These are phyloP conservation scores for Pseudochaenichthys georgianus DNA, from an alignment of 2,797 vertebrate species.

Conservation along the genomic window DNA sequence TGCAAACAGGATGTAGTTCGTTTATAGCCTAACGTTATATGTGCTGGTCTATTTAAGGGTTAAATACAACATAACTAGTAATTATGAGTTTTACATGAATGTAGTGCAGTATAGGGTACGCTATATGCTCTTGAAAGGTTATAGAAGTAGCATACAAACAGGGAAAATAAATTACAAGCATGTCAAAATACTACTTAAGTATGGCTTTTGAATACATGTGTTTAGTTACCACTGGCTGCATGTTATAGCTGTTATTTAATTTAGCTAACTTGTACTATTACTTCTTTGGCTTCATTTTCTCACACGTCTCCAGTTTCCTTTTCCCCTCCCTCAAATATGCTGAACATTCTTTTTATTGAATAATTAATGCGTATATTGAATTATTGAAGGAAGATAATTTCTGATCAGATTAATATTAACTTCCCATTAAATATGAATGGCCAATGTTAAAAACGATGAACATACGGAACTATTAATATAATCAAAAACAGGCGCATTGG, in stretches of 20 bases:
- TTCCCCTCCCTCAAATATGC: constrained; percentile 46
- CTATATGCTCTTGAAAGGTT: too few species aligned
- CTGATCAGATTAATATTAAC: constrained; percentile 88
- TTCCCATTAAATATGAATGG: constrained; percentile 83
- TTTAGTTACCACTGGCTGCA: too few species aligned
- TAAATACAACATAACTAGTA: too few species aligned
- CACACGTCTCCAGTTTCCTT: constrained; percentile 46
- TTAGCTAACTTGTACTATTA: constrained; percentile 29
- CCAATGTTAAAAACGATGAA: constrained; percentile 74
- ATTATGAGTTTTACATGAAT: too few species aligned
- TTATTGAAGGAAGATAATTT: constrained; percentile 86
- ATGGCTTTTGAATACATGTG: too few species aligned
- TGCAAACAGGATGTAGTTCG: too few species aligned
- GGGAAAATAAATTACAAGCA: too few species aligned
- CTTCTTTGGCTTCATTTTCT: constrained; percentile 49
- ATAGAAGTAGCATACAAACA: too few species aligned
- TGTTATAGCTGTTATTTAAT: constrained; percentile 11
- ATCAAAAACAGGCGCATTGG: constrained; percentile 74
- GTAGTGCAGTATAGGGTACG: too few species aligned
- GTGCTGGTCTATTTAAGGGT: too few species aligned
- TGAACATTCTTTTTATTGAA: constrained; percentile 82
- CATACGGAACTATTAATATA: constrained; percentile 75
- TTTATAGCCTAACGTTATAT: too few species aligned
- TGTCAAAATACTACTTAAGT: too few species aligned
- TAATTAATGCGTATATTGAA: constrained; percentile 83